Evolutionary conservation across 2,888 invertebrate species (phyloP), one percentile per base, ranked within the genome.

Genomic region (Danaus chrysippus): DNA sequence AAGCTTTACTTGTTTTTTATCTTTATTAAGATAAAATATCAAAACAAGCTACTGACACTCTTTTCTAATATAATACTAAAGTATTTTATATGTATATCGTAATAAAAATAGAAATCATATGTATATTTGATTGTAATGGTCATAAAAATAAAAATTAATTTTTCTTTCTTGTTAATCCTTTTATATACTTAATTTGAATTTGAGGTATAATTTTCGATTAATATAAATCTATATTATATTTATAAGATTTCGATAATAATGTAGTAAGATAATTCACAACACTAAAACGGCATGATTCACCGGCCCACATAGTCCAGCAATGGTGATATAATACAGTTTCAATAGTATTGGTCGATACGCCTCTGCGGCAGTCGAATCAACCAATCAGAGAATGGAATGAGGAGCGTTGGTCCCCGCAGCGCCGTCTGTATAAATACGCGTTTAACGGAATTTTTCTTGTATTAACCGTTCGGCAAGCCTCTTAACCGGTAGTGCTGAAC

Each of bases 391-490:
- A 19, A 59, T 68, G 67, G 75, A 59, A 75, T 75, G 73, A 70
- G 75, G 76, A 87, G 92, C 92, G 92, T 92, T 90, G 83, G 73
- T 83, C 81, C 83, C 84, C 89, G 88, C 83, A 82, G 81, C 82
- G 82, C 78, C 72, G 73, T 68, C 56, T 54, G 70, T 93, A 94
- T 94, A 94, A 88, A 94, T 92, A 87, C 79, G 73, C 76, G 81
- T 75, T 78, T 76, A 84, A 83, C 82, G 79, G 81, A 76, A 79
- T 81, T 85, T 88, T 83, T 77, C 71, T 72, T 73, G 73, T 87
- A 92, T 87, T 87, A 91, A 92, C 92, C 92, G 93, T 94, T 94
- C 92, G 92, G 93, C 91, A 92, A 93, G 92, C 93, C 92, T 90
- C 94, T 93, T 94, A 87, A 91, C 93, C 91, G 93, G 93, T 92